Conservation (phyloP, 2,888 invertebrate genomes). For the Heliconius sara region DNA sequence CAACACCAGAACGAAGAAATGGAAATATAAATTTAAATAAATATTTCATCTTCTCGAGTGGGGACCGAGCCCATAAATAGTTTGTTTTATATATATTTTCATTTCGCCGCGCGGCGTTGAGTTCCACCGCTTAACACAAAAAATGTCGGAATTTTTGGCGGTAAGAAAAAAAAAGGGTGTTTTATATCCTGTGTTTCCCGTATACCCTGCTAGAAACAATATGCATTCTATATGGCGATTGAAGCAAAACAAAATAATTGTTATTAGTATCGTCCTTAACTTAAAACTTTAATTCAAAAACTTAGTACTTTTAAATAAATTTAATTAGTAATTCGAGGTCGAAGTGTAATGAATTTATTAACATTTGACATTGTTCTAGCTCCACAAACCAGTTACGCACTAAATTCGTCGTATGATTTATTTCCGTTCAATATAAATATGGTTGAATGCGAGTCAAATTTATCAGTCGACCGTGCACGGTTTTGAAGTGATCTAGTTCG, state of each 20-base stretch:
- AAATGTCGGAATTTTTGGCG: too few relatives aligned
- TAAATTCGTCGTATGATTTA: slow-evolving; percentile 73
- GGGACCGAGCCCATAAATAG: too few relatives aligned
- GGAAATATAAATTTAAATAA: too few relatives aligned
- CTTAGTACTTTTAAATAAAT: neutral
- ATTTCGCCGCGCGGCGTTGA: too few relatives aligned
- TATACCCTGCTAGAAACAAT: neutral
- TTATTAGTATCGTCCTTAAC: neutral
- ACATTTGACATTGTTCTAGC: slow-evolving; percentile 79
- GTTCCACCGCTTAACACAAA: too few relatives aligned
- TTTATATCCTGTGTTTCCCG: neutral
- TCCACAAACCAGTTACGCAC: slow-evolving; percentile 52
- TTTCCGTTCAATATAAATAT: slow-evolving; percentile 78
- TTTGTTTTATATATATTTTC: too few relatives aligned
- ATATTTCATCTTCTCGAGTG: too few relatives aligned
- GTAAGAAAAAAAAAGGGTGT: neutral
- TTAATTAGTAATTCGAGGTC: neutral
- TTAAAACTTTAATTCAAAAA: neutral
- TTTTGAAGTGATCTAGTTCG: slow-evolving; percentile 68
- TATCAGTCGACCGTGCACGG: slow-evolving; percentile 69
- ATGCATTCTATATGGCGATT: neutral
- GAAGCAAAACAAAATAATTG: neutral
- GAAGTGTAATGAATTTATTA: slow-evolving; percentile 56
- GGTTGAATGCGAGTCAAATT: slow-evolving; percentile 51
- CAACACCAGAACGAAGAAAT: too few relatives aligned